These are phyloP conservation scores for Pungitius pungitius DNA, from an alignment of 2,113 vertebrate species.

Conservation along the genomic window DNA sequence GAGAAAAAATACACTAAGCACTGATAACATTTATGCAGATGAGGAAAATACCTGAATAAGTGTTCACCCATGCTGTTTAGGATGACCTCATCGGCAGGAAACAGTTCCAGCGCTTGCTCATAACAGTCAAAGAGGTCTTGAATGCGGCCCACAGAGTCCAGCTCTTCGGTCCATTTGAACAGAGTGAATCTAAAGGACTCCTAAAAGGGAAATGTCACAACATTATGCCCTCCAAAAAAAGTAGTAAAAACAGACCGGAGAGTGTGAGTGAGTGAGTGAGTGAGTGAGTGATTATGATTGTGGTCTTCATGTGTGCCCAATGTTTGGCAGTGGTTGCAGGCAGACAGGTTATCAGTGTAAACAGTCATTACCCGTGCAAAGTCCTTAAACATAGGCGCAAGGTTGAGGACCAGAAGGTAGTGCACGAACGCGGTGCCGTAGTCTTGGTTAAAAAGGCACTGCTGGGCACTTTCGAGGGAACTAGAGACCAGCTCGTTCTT, in stretches of 20 bases:
- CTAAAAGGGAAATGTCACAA: constrained; percentile 68
- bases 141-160: constrained; percentile 88
- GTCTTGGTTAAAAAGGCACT: constrained; percentile 89
- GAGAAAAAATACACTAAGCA: not conserved
- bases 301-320: not conserved
- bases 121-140: constrained; percentile 96
- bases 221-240: not conserved
- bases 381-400: constrained; percentile 89
- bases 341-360: constrained; percentile 6
- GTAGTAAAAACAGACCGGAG: not conserved
- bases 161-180: constrained; percentile 94
- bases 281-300: not conserved
- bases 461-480: constrained; percentile 92
- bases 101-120: constrained; percentile 94
- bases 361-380: constrained; percentile 73
- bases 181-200: constrained; percentile 96
- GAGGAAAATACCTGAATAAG: constrained; percentile 89
- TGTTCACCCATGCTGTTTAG: constrained; percentile 98
- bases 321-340: not conserved
- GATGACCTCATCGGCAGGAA: constrained; percentile 93
- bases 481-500: constrained; percentile 87
- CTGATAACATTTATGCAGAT: not conserved
- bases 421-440: constrained; percentile 96
- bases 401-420: constrained; percentile 92
- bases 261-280: not conserved